Base-by-base conservation (phyloP, 2,888 invertebrate species). In the Artemia sp. region DNA sequence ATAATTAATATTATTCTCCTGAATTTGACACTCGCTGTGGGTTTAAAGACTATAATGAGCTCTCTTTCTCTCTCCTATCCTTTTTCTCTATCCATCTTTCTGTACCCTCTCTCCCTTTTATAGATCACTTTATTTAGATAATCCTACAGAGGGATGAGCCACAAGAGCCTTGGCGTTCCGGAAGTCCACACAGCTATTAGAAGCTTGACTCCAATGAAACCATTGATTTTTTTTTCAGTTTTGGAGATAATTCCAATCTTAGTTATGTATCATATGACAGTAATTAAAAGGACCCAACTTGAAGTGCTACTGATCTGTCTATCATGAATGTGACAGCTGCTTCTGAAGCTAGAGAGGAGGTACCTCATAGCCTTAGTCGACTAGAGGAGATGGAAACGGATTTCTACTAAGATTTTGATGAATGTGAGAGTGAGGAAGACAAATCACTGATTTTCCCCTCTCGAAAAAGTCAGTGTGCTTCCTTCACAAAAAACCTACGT, bases 321-420 rank as follows among this genome's bases (percentile, higher is more conserved):
- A 14, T 2, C 53, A 53, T 53, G 53, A 4, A 53, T 12, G 53
- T 53, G 12, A 53, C 12, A n/a, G 14, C 12, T 53, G 4, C 2
- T 53, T 53, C 53, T n/a, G 4, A 53, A 53, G 53, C 11, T n/a
- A n/a, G 11, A 53, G n/a, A 53, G n/a, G 53, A 53, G 53, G n/a
- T 53, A 53, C 11, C 53, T 53, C 53, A 53, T 53, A 11, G n/a
- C 11, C n/a, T 11, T n/a, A 53, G 53, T 53, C 11, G 11, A n/a
- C 53, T n/a, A 53, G 53, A 53, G n/a, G 53, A 53, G 53, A 53
- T 53, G 53, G 53, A 53, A 11, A n/a, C 53, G n/a, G 53, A 53
- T 11, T 53, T 53, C 53, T 53, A 53, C n/a, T n/a, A 53, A 11
- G 53, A 53, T 53, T 53, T 53, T n/a, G 53, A 53, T 53, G 53